Base-by-base conservation (phyloP, 2,888 invertebrate genomes). In the Keiferia lycopersicella region DNA sequence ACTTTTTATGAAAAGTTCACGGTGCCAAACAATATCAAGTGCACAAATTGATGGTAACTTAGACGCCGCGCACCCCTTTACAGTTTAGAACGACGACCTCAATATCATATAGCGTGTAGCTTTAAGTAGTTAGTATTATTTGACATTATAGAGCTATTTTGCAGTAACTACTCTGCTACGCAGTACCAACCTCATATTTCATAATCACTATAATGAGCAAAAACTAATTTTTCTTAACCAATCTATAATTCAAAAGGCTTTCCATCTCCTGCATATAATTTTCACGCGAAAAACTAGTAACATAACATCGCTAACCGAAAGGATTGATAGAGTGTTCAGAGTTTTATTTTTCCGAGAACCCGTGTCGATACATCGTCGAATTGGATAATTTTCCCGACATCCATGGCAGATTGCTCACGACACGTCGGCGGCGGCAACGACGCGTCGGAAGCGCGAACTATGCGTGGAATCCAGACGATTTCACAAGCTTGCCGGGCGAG, bases 331-430 rank as follows among this genome's bases (percentile, higher is more conserved):
- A 11, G 38, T 6, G 20, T 34, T 2, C 26, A 26, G 16, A 56
- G 18, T 34, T 57, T 34, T 34, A 34, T 57, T 57, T 57, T 56
- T 30, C 56, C 14, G 6, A 6, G 16, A 20, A 18, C n/a, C n/a
- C 12, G 45, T 26, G 7, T 45, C 59, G 45, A 34, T 30, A 34
- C 56, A 39, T 39, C 18, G 22, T 20, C 76, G 77, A 22, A 14
- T 53, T 26, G 73, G 34, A 16, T 34, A 26, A 26, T 79, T 80
- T 82, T 84, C 79, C 79, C 78, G 81, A 83, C 79, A 81, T 83
- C 77, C 77, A 79, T 75, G 73, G 73, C 72, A 74, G 79, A 77
- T 79, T 79, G 77, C 74, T 79, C 74, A 58, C 63, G 61, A 45
- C 45, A 45, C 45, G 45, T 69, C 70, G 69, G 77, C 34, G 34